phyloP scores from a whole-genome alignment of 2,888 invertebrate species.

The Cremastinae sp. region DNA sequence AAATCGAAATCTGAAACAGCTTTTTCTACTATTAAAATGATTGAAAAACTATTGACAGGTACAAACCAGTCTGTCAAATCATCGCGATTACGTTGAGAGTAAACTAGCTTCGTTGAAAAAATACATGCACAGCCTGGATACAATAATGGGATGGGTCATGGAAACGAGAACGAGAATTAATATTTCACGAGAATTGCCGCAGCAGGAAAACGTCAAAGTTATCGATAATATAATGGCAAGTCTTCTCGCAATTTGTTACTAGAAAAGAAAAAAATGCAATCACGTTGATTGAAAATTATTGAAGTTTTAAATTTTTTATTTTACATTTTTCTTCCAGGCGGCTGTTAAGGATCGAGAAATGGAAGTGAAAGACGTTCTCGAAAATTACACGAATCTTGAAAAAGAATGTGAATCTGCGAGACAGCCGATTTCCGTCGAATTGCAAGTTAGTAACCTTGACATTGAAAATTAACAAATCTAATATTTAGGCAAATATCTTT shows the following conservation, averaged over 20 bases:
- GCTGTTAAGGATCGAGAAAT: constrained; percentile 82
- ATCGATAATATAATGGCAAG: constrained; percentile 80
- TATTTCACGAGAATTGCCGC: constrained; percentile 79
- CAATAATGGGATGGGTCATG: constrained; percentile 82
- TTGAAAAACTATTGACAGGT: constrained; percentile 66
- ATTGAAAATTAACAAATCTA: background rate
- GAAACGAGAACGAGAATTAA: constrained; percentile 81
- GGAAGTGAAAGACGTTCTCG: constrained; percentile 84
- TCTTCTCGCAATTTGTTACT: background rate
- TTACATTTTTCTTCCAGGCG: constrained; percentile 71
- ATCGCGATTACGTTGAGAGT: constrained; percentile 82
- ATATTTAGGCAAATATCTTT: background rate
- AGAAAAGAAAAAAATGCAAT: too few species aligned
- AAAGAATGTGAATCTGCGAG: constrained; percentile 81
- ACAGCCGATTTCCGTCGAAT: constrained; percentile 80
- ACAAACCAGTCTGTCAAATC: constrained; percentile 80
- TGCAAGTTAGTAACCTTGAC: constrained; percentile 77
- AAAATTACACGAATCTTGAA: constrained; percentile 85
- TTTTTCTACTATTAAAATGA: constrained; percentile 3
- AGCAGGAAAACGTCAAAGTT: constrained; percentile 78
- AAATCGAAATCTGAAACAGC: background rate
- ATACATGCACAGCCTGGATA: constrained; percentile 82
- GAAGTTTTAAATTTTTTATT: too few species aligned
- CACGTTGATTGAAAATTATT: too few species aligned
- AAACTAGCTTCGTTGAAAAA: constrained; percentile 83